Conservation (phyloP, 1,140 invertebrate genomes). For the Drosophila parvula region DNA sequence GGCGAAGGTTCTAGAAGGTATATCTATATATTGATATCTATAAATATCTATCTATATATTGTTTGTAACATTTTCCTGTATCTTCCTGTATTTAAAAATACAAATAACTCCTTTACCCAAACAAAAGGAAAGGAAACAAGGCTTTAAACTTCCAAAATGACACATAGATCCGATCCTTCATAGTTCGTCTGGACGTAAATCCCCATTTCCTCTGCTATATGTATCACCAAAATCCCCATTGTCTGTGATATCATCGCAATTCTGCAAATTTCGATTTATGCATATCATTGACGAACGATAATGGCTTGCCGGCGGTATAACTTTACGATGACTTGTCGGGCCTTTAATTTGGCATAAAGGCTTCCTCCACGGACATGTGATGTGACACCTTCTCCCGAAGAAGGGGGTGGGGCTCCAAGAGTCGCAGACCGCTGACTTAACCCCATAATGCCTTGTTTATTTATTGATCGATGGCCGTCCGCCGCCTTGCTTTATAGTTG, state of each 20-base stretch:
- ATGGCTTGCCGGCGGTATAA: constrained; percentile 12
- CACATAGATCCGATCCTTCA: background rate
- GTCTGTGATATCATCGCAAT: constrained; percentile 18
- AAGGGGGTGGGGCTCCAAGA: constrained; percentile 10
- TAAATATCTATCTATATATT: background rate
- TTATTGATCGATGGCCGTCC: constrained; percentile 52
- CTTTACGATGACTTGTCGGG: constrained; percentile 34
- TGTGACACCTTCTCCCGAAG: constrained; percentile 19
- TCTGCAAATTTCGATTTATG: constrained; percentile 8
- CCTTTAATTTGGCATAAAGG: constrained; percentile 9
- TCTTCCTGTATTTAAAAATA: background rate
- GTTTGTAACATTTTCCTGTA: background rate
- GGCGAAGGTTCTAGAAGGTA: background rate
- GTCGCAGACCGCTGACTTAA: constrained; percentile 25
- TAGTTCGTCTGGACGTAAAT: background rate
- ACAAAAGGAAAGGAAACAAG: background rate
- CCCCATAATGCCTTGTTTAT: constrained; percentile 41
- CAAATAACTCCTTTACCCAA: background rate
- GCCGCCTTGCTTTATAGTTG: constrained; percentile 31
- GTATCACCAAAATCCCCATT: background rate
- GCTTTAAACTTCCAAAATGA: background rate
- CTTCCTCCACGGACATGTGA: constrained; percentile 35
- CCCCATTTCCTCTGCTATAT: background rate
- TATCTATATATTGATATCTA: background rate
- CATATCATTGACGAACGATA: constrained; percentile 11